phyloP scores from a whole-genome alignment of 2,797 vertebrate genomes.

The Danio kyathit region DNA sequence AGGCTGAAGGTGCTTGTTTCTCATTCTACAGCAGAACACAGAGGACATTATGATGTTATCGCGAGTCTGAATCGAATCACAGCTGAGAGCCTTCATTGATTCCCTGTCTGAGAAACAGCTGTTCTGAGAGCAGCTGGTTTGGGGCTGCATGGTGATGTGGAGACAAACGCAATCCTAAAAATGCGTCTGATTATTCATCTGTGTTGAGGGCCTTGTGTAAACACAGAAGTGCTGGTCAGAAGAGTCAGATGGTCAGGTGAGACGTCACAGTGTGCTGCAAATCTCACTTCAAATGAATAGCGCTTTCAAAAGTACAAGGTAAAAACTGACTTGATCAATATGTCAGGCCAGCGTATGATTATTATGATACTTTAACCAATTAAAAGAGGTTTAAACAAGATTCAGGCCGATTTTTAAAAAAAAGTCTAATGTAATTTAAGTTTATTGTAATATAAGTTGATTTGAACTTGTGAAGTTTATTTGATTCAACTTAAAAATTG shows the following conservation, averaged over 20 bases:
- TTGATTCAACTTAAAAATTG: no score
- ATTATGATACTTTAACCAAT: no score
- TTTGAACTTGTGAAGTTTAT: no score
- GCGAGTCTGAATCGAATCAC: constrained; percentile 35
- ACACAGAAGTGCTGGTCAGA: constrained; percentile 7
- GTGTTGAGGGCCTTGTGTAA: constrained; percentile 32
- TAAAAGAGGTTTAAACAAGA: no score
- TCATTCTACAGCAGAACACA: constrained; percentile 31
- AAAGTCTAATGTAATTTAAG: no score
- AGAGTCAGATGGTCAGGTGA: constrained; percentile 30
- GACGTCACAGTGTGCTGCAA: neutral
- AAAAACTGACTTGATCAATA: no score
- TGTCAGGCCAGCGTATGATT: no score
- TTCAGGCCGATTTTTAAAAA: no score
- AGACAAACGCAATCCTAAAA: constrained; percentile 42
- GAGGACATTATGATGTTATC: constrained; percentile 15
- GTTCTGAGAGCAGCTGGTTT: constrained; percentile 44
- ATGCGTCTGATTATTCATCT: constrained; percentile 37
- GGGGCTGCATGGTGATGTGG: constrained; percentile 13
- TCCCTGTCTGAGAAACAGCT: constrained; percentile 52
- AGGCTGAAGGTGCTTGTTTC: constrained; percentile 1
- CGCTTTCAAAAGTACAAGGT: no score
- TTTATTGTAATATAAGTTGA: no score
- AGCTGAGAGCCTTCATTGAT: constrained; percentile 48
- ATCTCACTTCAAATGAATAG: neutral